A percentile compares a stretch with the other conserved stretches of the same genome.
Evolutionary conservation across 2,888 invertebrate species (phyloP).

Genomic region (Anaspis maculata): DNA sequence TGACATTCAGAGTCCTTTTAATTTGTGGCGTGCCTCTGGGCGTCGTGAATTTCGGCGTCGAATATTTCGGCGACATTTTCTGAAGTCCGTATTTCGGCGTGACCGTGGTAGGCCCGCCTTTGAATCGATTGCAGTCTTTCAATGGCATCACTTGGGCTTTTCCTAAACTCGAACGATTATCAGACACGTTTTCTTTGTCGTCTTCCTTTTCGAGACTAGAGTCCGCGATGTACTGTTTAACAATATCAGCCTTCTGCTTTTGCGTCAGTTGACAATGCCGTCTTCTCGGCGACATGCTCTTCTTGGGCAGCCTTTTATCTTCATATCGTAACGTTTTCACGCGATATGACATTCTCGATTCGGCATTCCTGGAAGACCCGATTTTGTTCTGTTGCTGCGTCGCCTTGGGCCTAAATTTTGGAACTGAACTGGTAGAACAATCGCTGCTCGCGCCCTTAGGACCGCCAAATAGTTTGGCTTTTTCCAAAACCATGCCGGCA

Average conservation of each 20-base stretch:
- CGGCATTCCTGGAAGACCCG: constrained; percentile 16
- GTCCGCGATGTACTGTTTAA: constrained; percentile 17
- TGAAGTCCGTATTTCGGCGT: background rate
- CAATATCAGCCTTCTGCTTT: constrained; percentile 23
- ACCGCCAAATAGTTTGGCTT: constrained; percentile 66
- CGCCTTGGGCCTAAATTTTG: constrained; percentile 8
- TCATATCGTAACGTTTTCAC: constrained; percentile 25
- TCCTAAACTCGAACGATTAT: constrained; percentile 4
- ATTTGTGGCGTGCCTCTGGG: constrained; percentile 46
- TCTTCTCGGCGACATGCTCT: constrained; percentile 30
- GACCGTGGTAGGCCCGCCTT: background rate
- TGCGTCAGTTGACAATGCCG: constrained; percentile 19
- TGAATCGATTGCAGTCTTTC: constrained; percentile 17
- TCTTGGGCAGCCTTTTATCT: constrained; percentile 25
- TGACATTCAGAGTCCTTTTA: constrained; percentile 50
- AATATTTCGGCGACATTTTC: too few species aligned
- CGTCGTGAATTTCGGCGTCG: constrained; percentile 9
- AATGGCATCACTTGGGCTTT: constrained; percentile 5
- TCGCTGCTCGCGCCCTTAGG: constrained; percentile 18
- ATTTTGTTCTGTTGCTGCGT: constrained; percentile 17
- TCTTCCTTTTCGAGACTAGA: constrained; percentile 1
- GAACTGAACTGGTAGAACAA: constrained; percentile 2
- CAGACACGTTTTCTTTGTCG: constrained; percentile 14
- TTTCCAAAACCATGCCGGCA: constrained; percentile 72
- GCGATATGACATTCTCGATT: constrained; percentile 19